phyloP scores from a whole-genome alignment of 2,113 vertebrate genomes.

The Monopterus albus region DNA sequence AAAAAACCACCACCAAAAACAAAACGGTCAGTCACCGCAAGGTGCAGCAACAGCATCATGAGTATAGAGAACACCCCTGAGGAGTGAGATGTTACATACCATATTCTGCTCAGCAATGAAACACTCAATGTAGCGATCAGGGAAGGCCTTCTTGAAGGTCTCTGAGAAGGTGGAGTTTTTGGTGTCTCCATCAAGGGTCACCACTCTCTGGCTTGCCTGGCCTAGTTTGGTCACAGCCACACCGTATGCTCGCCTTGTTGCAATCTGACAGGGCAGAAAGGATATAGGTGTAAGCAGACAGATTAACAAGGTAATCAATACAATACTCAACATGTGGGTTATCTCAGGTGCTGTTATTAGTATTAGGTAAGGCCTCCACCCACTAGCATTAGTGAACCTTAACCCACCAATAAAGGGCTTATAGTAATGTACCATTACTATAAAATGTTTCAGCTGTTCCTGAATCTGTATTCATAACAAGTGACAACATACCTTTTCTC shows the following conservation, averaged over 20 bases:
- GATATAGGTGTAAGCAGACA: too few species aligned
- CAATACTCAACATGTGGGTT: not conserved
- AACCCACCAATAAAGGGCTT: not conserved
- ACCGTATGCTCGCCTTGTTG: conserved; percentile 87
- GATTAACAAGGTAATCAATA: not conserved
- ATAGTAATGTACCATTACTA: too few species aligned
- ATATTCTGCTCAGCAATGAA: conserved; percentile 91
- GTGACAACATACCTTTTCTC: conserved; percentile 83
- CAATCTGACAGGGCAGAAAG: conserved; percentile 72
- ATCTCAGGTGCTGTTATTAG: not conserved
- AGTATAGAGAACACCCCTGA: not conserved
- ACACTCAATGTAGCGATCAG: conserved; percentile 88
- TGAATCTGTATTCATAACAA: too few species aligned
- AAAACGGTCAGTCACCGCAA: too few species aligned
- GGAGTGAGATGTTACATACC: conserved; percentile 65
- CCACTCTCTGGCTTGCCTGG: conserved; percentile 79
- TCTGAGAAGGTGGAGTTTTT: conserved; percentile 90
- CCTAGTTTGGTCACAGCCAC: conserved; percentile 86
- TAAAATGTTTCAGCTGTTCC: too few species aligned
- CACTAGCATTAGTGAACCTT: not conserved
- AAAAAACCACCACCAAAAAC: too few species aligned
- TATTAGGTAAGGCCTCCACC: not conserved
- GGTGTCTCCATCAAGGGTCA: conserved; percentile 88
- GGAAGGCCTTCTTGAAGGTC: conserved; percentile 85
- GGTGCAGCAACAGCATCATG: not conserved